Conservation (phyloP, 2,797 vertebrate genomes). For the Chelon labrosus region DNA sequence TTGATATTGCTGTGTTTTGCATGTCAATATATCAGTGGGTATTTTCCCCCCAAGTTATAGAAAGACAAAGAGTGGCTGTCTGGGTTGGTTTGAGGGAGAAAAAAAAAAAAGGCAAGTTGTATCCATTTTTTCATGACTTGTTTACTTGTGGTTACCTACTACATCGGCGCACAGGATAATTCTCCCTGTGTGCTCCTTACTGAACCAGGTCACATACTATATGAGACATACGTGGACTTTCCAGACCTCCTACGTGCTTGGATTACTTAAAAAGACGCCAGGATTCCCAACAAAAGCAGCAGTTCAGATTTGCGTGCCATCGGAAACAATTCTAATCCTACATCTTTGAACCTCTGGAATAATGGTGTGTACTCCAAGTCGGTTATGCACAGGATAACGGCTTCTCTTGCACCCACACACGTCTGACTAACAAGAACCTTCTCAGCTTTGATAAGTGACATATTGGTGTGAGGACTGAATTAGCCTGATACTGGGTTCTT, state of each 20-base stretch:
- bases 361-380: constrained; percentile 41
- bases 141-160: constrained; percentile 42
- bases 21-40: constrained; percentile 74
- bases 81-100: constrained; percentile 20
- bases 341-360: constrained; percentile 40
- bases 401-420: constrained; percentile 48
- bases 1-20: constrained; percentile 76
- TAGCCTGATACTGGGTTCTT: constrained; percentile 68
- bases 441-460: constrained; percentile 52
- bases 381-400: constrained; percentile 61
- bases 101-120: constrained; percentile 33
- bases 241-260: constrained; percentile 30
- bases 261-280: constrained; percentile 43
- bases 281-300: constrained; percentile 54
- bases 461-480: constrained; percentile 65
- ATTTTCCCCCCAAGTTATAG: constrained; percentile 48
- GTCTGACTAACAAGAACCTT: constrained; percentile 57
- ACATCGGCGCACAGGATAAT: constrained; percentile 33
- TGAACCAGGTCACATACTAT: constrained; percentile 45
- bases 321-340: constrained; percentile 36
- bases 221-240: constrained; percentile 36
- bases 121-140: constrained; percentile 41
- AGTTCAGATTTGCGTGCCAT: constrained; percentile 60
- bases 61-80: constrained; percentile 49
- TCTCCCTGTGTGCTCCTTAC: constrained; percentile 27